These are phyloP conservation scores for Nemotelus pantherinus DNA, from an alignment of 2,888 invertebrate species.

Conservation along the genomic window DNA sequence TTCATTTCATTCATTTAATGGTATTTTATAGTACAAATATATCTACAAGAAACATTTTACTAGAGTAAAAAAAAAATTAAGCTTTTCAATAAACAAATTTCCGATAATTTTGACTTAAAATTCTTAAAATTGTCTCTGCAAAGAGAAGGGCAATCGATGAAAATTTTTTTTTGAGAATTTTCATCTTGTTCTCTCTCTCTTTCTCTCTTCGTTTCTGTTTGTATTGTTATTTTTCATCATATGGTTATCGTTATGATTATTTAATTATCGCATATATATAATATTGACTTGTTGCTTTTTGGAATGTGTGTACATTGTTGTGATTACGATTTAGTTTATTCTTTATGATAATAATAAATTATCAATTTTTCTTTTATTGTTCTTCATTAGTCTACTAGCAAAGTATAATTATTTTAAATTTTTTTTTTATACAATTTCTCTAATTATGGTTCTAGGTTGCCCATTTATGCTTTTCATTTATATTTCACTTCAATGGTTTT, in stretches of 20 bases:
- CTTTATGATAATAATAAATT: conserved; percentile 33
- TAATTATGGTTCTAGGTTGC: too few relatives aligned
- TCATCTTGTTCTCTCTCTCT: too few relatives aligned
- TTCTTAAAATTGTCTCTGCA: background rate
- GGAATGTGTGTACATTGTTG: conserved; percentile 21
- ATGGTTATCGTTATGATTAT: conserved; percentile 6
- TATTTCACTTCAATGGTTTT: too few relatives aligned
- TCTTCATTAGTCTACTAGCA: conserved; percentile 15
- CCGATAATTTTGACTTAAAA: too few relatives aligned
- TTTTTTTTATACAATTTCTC: background rate
- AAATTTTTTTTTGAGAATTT: background rate
- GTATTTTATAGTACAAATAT: conserved; percentile 19
- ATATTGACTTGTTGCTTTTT: conserved; percentile 33
- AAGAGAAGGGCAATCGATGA: background rate
- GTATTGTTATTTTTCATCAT: background rate
- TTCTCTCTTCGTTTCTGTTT: background rate
- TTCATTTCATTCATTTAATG: conserved; percentile 4
- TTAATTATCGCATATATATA: background rate
- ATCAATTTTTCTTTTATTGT: background rate
- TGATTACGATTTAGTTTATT: background rate
- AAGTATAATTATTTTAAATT: conserved; percentile 13
- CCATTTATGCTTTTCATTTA: too few relatives aligned
- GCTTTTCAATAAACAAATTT: background rate
- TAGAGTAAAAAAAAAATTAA: conserved; percentile 35
- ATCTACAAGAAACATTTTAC: conserved; percentile 34